A percentile compares a stretch with the other conserved stretches of the same genome.
These are phyloP conservation scores for Perca fluviatilis DNA, from an alignment of 2,113 vertebrate species.

Conservation along the genomic window DNA sequence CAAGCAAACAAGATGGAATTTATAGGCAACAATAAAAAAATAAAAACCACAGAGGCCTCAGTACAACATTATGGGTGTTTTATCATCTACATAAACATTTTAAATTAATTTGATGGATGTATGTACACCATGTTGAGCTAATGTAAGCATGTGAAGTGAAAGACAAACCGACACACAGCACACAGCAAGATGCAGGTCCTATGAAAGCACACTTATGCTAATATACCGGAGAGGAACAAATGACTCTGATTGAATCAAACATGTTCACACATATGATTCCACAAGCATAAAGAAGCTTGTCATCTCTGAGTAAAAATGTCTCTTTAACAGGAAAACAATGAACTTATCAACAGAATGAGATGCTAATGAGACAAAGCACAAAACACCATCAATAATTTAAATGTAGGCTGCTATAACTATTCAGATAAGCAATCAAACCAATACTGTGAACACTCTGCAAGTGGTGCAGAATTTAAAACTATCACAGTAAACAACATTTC, in stretches of 20 bases:
- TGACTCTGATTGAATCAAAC: slow-evolving; percentile 57
- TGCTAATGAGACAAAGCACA: slow-evolving; percentile 21
- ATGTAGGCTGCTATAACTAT: background rate
- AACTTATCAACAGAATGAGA: slow-evolving; percentile 10
- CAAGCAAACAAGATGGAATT: slow-evolving; percentile 7
- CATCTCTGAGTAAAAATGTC: slow-evolving; percentile 9
- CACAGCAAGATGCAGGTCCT: slow-evolving; percentile 32
- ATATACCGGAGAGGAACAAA: slow-evolving; percentile 45
- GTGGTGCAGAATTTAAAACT: background rate
- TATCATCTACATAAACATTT: background rate
- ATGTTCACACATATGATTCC: slow-evolving; percentile 35
- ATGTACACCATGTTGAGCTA: slow-evolving; percentile 35
- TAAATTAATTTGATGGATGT: slow-evolving; percentile 44
- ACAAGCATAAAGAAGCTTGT: slow-evolving; percentile 13
- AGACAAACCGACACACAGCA: slow-evolving; percentile 11
- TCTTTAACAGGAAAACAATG: slow-evolving; percentile 25
- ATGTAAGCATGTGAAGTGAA: slow-evolving; percentile 19
- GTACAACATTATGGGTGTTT: slow-evolving; percentile 1
- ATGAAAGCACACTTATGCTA: slow-evolving; percentile 35
- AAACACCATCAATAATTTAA: slow-evolving; percentile 45
- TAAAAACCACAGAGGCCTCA: background rate
- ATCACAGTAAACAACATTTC: background rate
- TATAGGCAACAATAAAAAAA: slow-evolving; percentile 1
- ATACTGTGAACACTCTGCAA: background rate
- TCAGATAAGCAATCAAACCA: background rate